Conservation (phyloP, 2,888 invertebrate species). For the Colostygia pectinataria region DNA sequence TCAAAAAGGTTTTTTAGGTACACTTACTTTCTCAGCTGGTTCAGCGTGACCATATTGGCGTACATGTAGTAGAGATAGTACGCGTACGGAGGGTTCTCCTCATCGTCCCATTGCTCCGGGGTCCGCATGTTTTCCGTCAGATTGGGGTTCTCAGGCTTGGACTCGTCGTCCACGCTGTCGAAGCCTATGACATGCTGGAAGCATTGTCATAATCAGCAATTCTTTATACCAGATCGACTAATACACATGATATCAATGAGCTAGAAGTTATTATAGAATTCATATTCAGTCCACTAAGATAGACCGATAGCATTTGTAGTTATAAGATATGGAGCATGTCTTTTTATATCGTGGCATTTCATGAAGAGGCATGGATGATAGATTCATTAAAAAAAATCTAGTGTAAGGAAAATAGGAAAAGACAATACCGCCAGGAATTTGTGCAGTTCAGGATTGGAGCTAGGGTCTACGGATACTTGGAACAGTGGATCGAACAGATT, state of each 20-base stretch:
- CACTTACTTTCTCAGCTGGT: constrained; percentile 93
- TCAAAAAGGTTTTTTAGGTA: neutral
- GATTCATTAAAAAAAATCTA: too few relatives aligned
- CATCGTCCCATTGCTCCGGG: constrained; percentile 93
- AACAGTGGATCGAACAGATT: constrained; percentile 97
- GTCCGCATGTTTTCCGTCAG: constrained; percentile 91
- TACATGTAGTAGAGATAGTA: constrained; percentile 99
- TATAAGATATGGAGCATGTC: too few relatives aligned
- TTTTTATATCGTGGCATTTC: too few relatives aligned
- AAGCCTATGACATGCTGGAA: constrained; percentile 94
- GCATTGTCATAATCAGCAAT: too few relatives aligned
- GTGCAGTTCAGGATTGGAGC: constrained; percentile 93
- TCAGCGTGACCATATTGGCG: constrained; percentile 97
- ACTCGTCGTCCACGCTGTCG: constrained; percentile 99
- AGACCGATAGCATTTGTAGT: too few relatives aligned
- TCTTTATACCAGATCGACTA: too few relatives aligned
- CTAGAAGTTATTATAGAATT: too few relatives aligned
- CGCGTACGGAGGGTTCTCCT: constrained; percentile 98
- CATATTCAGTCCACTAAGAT: too few relatives aligned
- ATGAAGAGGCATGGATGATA: too few relatives aligned
- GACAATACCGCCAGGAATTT: constrained; percentile 79
- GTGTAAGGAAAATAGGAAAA: neutral
- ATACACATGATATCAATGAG: too few relatives aligned
- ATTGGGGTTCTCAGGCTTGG: constrained; percentile 97
- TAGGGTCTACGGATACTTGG: constrained; percentile 95